Percentiles rank a stretch among this genome's conserved stretches.
phyloP scores from a whole-genome alignment of 1,140 invertebrate genomes.

The Sesamia nonagrioides region DNA sequence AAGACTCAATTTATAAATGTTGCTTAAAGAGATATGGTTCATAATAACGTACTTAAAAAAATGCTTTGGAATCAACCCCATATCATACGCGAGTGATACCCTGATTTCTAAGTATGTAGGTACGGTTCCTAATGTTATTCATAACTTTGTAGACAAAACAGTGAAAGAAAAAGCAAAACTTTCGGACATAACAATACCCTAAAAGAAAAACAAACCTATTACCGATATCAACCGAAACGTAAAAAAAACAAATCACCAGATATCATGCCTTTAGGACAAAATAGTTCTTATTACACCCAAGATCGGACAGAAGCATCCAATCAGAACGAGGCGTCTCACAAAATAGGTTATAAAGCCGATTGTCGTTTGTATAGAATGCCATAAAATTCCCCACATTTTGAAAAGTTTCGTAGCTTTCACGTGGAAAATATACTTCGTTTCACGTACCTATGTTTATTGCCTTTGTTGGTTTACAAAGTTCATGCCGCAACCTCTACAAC shows the following conservation, averaged over 20 bases:
- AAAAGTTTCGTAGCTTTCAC: conserved; percentile 17
- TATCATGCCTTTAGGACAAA: conserved; percentile 26
- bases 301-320: conserved; percentile 42
- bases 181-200: background rate
- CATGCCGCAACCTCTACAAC: conserved; percentile 2
- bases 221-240: conserved; percentile 23
- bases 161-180: background rate
- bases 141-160: background rate
- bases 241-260: conserved; percentile 29
- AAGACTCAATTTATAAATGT: too few relatives aligned
- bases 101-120: too few relatives aligned
- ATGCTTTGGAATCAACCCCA: too few relatives aligned
- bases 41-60: too few relatives aligned
- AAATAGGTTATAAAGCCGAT: conserved; percentile 22
- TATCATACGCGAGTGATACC: too few relatives aligned
- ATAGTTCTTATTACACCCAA: conserved; percentile 33
- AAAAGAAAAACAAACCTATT: conserved; percentile 21
- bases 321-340: conserved; percentile 25
- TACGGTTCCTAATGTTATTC: too few relatives aligned
- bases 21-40: too few relatives aligned
- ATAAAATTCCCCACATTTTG: conserved; percentile 20
- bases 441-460: background rate
- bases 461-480: conserved; percentile 34
- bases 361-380: background rate
- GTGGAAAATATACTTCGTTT: conserved; percentile 30